Percentiles rank a stretch among this genome's conserved stretches.
phyloP scores from a whole-genome alignment of 2,888 invertebrate species.

The Xestia c-nigrum region DNA sequence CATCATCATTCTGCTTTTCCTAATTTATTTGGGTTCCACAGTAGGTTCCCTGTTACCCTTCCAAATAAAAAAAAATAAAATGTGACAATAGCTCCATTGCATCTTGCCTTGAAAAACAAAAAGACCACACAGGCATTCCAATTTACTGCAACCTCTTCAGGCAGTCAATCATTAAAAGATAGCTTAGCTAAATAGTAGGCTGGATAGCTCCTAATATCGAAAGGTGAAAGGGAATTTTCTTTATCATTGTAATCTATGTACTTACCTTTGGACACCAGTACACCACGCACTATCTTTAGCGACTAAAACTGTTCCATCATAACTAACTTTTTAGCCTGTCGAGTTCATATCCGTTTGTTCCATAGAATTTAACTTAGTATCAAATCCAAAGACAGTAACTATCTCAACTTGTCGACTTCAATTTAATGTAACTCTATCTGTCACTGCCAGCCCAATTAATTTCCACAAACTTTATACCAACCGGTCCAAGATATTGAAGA shows the following conservation, averaged over 20 bases:
- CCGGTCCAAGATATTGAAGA: constrained; percentile 27
- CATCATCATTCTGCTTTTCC: neutral
- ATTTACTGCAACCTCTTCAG: neutral
- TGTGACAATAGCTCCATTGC: neutral
- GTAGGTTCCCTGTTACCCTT: neutral
- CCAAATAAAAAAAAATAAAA: neutral
- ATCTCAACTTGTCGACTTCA: constrained; percentile 18
- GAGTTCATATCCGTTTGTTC: constrained; percentile 5
- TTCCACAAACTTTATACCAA: constrained; percentile 19
- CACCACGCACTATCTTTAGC: neutral
- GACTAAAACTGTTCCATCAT: neutral
- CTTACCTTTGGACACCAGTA: neutral
- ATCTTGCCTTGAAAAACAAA: neutral
- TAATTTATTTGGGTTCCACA: neutral
- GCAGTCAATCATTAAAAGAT: neutral
- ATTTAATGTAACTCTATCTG: constrained; percentile 19
- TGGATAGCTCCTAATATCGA: too few relatives aligned
- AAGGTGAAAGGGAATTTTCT: neutral
- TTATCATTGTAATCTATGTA: neutral
- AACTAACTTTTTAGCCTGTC: neutral
- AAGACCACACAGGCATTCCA: neutral
- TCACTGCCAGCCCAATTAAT: constrained; percentile 31
- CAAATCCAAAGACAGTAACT: neutral
- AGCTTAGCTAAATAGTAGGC: neutral
- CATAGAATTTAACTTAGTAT: neutral